These are phyloP conservation scores for Rhinoderma darwinii DNA, from an alignment of 2,113 vertebrate genomes.

Conservation along the genomic window DNA sequence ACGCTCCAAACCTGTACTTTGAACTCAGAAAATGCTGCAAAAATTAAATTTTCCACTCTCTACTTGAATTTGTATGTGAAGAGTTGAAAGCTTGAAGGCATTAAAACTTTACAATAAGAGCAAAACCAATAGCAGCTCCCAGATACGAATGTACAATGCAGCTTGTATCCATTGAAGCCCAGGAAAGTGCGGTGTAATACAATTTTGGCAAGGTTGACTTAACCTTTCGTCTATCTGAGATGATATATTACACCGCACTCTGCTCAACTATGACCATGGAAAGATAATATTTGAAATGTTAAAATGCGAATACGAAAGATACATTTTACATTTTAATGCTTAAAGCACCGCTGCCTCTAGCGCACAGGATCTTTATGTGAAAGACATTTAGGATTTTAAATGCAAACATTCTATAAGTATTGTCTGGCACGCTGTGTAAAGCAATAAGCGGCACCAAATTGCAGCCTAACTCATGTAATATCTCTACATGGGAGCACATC, in stretches of 20 bases:
- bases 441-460: not conserved
- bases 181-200: slow-evolving; percentile 7
- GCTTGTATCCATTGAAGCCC: not conserved
- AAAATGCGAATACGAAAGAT: not conserved
- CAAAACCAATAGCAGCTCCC: not conserved
- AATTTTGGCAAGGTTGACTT: slow-evolving; percentile 39
- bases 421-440: not conserved
- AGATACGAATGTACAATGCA: slow-evolving; percentile 20
- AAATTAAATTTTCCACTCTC: not conserved
- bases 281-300: slow-evolving; percentile 23
- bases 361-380: not conserved
- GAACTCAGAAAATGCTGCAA: not conserved
- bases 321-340: slow-evolving; percentile 8
- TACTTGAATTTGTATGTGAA: not conserved
- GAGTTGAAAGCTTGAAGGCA: slow-evolving; percentile 3
- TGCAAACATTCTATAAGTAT: not conserved
- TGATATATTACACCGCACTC: slow-evolving; percentile 20
- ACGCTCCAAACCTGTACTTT: not conserved
- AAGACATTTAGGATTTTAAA: not conserved
- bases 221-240: slow-evolving; percentile 31
- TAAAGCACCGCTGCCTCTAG: not conserved
- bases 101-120: not conserved
- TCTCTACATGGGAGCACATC: no score
- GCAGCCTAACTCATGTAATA: not conserved
- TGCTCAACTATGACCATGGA: slow-evolving; percentile 15